Conservation (phyloP, 2,888 invertebrate species). For the Timandra comae region DNA sequence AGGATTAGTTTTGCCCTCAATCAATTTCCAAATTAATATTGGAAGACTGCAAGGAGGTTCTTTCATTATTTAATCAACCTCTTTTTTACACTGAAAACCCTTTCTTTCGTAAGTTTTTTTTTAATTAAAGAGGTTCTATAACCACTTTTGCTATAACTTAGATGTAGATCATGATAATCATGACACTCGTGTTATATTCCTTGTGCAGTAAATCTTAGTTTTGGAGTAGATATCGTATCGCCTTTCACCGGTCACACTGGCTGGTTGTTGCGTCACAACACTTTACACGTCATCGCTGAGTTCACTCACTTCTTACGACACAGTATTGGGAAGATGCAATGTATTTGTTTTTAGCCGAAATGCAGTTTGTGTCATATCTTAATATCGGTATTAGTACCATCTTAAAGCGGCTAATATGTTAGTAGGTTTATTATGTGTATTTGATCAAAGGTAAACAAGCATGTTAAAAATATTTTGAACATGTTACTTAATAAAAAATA, state of each 20-base stretch:
- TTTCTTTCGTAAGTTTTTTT: background rate
- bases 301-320: conserved; percentile 18
- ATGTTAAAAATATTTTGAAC: no score
- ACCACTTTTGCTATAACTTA: background rate
- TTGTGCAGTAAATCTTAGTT: background rate
- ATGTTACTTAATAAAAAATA: no score
- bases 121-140: background rate
- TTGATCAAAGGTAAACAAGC: no score
- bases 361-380: no score
- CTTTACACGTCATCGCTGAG: conserved; percentile 16
- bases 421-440: no score
- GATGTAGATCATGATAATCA: background rate
- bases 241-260: conserved; percentile 19
- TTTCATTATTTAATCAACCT: background rate
- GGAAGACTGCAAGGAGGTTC: no score
- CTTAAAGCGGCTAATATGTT: no score
- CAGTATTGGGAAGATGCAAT: background rate
- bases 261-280: conserved; percentile 15
- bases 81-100: no score
- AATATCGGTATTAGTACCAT: no score
- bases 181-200: background rate
- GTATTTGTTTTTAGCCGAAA: no score
- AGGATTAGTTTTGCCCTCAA: no score
- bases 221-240: background rate
- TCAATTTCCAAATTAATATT: no score